Evolutionary conservation across 2,797 vertebrate genomes (phyloP).

Genomic region (Gambusia yucatana): DNA sequence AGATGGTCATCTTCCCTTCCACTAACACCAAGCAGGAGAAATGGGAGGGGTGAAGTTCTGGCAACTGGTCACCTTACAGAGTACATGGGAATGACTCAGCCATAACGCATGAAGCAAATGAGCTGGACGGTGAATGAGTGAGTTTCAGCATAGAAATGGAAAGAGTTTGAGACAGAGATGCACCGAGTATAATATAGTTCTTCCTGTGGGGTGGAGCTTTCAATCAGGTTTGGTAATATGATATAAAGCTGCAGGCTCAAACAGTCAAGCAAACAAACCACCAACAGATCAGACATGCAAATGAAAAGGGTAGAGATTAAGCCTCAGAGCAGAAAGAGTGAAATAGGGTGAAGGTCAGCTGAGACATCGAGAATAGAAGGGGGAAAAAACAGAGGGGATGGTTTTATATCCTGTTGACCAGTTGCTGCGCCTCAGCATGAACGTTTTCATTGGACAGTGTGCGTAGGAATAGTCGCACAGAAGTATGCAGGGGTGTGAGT

Average conservation of each 20-base stretch:
- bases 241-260: constrained; percentile 29
- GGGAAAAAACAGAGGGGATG: constrained; percentile 38
- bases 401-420: constrained; percentile 76
- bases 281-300: constrained; percentile 25
- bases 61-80: constrained; percentile 57
- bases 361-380: constrained; percentile 23
- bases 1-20: constrained; percentile 82
- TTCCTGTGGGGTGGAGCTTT: constrained; percentile 21
- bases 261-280: constrained; percentile 46
- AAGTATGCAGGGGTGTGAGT: constrained; percentile 17
- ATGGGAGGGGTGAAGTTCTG: constrained; percentile 26
- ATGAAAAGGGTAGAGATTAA: constrained; percentile 19
- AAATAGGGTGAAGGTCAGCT: constrained; percentile 63
- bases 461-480: constrained; percentile 22
- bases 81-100: constrained; percentile 72
- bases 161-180: constrained; percentile 33
- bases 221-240: constrained; percentile 9
- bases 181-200: constrained; percentile 12
- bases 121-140: constrained; percentile 55
- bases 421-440: constrained; percentile 48
- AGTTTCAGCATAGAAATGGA: constrained; percentile 47
- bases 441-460: constrained; percentile 48
- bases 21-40: constrained; percentile 68
- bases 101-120: constrained; percentile 63
- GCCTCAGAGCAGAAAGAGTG: constrained; percentile 22